Percentiles rank a stretch among this genome's conserved stretches.
phyloP scores from a whole-genome alignment of 2,888 invertebrate genomes.

The Plebejus argus region DNA sequence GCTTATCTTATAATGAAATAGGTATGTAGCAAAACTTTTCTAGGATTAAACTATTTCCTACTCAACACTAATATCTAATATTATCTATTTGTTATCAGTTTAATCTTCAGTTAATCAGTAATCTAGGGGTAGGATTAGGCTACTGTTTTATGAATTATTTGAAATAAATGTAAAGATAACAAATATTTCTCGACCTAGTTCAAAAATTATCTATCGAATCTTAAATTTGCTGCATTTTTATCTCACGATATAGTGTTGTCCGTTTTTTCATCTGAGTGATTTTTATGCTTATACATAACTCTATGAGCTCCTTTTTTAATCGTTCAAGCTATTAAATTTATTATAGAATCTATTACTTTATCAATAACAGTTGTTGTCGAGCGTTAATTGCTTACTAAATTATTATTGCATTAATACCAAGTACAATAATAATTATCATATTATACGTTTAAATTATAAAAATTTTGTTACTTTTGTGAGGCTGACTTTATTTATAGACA shows the following conservation, averaged over 20 bases:
- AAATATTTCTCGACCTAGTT: neutral
- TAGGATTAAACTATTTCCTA: constrained; percentile 25
- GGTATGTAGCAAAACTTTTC: neutral
- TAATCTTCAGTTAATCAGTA: neutral
- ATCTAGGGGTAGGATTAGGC: constrained; percentile 16
- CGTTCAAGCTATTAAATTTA: too few relatives aligned
- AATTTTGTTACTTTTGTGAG: too few relatives aligned
- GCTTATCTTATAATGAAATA: neutral
- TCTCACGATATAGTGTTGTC: neutral
- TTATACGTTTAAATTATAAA: too few relatives aligned
- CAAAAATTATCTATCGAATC: neutral
- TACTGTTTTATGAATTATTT: neutral
- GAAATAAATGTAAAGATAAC: neutral
- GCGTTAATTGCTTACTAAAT: too few relatives aligned
- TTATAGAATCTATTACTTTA: too few relatives aligned
- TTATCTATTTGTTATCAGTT: constrained; percentile 17
- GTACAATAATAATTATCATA: too few relatives aligned
- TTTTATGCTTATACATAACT: too few relatives aligned
- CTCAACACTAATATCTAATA: constrained; percentile 1
- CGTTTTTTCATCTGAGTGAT: neutral
- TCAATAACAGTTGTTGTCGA: too few relatives aligned
- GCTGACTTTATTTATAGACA: too few relatives aligned
- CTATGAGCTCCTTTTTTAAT: neutral
- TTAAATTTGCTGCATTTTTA: neutral
- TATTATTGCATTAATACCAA: too few relatives aligned